Conservation (phyloP, 1,140 invertebrate genomes). For the Leptopilina boulardi region DNA sequence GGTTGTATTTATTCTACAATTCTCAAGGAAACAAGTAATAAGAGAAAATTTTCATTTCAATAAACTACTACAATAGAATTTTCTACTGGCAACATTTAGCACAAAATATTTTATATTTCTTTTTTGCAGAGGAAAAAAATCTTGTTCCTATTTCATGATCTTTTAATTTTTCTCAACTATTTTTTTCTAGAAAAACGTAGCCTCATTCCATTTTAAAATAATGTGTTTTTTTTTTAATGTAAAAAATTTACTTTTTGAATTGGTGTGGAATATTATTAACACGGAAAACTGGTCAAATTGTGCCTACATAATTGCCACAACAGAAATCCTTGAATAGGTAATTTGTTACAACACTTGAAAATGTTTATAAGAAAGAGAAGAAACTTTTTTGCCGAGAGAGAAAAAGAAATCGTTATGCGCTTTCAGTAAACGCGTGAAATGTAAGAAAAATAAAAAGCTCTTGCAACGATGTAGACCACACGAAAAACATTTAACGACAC, state of each 20-base stretch:
- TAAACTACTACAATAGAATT: conserved; percentile 14
- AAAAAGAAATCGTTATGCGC: conserved; percentile 5
- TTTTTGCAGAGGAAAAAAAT: not conserved
- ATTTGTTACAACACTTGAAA: conserved; percentile 8
- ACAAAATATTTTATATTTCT: not conserved
- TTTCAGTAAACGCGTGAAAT: conserved; percentile 3
- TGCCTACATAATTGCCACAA: not conserved
- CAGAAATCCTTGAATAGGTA: not conserved
- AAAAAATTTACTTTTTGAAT: not conserved
- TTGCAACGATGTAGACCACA: conserved; percentile 3
- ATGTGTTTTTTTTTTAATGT: too few species aligned
- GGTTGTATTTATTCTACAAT: not conserved
- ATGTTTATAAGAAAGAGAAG: conserved; percentile 17
- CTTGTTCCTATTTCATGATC: not conserved
- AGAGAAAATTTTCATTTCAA: conserved; percentile 6
- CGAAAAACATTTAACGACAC: conserved; percentile 13
- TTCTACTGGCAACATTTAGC: conserved; percentile 3
- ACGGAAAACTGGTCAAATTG: not conserved
- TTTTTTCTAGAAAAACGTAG: too few species aligned
- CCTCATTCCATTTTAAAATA: too few species aligned
- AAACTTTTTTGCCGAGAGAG: not conserved
- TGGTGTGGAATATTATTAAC: conserved; percentile 11
- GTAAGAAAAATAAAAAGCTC: not conserved
- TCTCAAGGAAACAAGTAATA: conserved; percentile 2
- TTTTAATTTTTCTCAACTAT: not conserved